Conservation (phyloP, 2,888 invertebrate genomes). For the Polyploca ridens region DNA sequence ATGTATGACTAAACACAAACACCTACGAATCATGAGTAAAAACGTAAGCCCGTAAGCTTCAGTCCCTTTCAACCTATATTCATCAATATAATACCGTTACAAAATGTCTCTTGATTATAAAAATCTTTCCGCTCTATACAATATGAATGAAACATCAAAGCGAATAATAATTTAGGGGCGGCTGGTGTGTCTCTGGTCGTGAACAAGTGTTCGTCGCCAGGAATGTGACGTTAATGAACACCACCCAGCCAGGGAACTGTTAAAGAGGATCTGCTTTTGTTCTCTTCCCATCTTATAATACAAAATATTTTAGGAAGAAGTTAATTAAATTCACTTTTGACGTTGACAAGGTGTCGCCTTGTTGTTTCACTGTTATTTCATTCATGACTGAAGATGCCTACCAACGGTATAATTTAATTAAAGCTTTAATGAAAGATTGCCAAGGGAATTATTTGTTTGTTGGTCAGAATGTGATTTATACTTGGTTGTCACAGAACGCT, state of each 20-base stretch:
- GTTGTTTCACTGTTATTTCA: slow-evolving; percentile 26
- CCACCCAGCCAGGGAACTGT: slow-evolving; percentile 14
- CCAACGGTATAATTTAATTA: slow-evolving; percentile 31
- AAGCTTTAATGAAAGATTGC: slow-evolving; percentile 20
- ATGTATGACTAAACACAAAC: background rate
- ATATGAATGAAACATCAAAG: slow-evolving; percentile 37
- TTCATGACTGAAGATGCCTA: slow-evolving; percentile 15
- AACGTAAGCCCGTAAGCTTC: background rate
- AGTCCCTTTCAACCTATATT: background rate
- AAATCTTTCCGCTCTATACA: slow-evolving; percentile 20
- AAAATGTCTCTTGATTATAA: background rate
- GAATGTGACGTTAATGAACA: slow-evolving; percentile 42
- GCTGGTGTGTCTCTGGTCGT: slow-evolving; percentile 19
- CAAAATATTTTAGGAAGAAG: slow-evolving; percentile 30
- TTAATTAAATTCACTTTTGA: slow-evolving; percentile 36
- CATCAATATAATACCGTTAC: background rate
- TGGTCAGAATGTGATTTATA: slow-evolving; percentile 22
- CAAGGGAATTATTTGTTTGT: slow-evolving; percentile 21
- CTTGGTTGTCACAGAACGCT: slow-evolving; percentile 17
- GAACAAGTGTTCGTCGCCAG: slow-evolving; percentile 27
- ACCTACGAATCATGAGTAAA: background rate
- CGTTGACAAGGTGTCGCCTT: slow-evolving; percentile 33
- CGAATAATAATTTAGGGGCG: slow-evolving; percentile 22
- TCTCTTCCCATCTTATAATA: slow-evolving; percentile 28
- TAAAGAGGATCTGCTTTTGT: slow-evolving; percentile 16